Evolutionary conservation across 23 tunicate genomes (phyloP).

Genomic region (Phallusia fumigata): DNA sequence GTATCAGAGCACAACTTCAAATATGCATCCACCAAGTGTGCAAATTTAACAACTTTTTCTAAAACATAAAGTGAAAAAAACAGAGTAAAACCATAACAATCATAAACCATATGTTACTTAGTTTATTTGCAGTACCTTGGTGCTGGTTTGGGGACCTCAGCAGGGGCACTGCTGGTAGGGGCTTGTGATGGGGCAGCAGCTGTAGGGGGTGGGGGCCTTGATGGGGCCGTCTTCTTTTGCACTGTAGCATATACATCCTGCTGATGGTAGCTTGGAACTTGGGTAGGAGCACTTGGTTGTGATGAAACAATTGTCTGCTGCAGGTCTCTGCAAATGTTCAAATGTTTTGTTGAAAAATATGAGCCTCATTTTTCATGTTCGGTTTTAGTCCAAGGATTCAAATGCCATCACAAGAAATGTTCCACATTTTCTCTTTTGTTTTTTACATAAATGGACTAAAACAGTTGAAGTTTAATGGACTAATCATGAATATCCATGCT

Average conservation of each 20-base stretch:
- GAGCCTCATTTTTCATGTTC: not conserved
- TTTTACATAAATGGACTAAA: too few species aligned
- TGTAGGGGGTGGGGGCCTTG: slow-evolving; percentile 71
- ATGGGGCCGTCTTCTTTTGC: slow-evolving; percentile 48
- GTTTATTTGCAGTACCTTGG: slow-evolving; percentile 46
- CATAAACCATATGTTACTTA: too few species aligned
- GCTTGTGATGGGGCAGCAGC: slow-evolving; percentile 32
- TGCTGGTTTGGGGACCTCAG: slow-evolving; percentile 64
- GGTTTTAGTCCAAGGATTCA: too few species aligned
- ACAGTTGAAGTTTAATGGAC: too few species aligned
- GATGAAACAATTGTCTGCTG: slow-evolving; percentile 69
- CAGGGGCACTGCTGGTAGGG: slow-evolving; percentile 12
- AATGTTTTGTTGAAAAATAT: not conserved
- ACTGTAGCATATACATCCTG: slow-evolving; percentile 52
- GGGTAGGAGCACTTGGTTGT: slow-evolving; percentile 23
- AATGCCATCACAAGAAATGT: too few species aligned
- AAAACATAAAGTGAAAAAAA: too few species aligned
- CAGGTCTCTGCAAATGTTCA: slow-evolving; percentile 56
- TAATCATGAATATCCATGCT: too few species aligned
- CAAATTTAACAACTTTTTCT: too few species aligned
- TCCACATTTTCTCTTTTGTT: too few species aligned
- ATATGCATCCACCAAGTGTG: too few species aligned
- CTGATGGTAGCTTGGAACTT: slow-evolving; percentile 72
- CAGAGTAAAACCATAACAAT: too few species aligned
- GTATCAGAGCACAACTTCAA: too few species aligned